These are phyloP conservation scores for Telmatherina bonti DNA, from an alignment of 2,797 vertebrate genomes.

Conservation along the genomic window DNA sequence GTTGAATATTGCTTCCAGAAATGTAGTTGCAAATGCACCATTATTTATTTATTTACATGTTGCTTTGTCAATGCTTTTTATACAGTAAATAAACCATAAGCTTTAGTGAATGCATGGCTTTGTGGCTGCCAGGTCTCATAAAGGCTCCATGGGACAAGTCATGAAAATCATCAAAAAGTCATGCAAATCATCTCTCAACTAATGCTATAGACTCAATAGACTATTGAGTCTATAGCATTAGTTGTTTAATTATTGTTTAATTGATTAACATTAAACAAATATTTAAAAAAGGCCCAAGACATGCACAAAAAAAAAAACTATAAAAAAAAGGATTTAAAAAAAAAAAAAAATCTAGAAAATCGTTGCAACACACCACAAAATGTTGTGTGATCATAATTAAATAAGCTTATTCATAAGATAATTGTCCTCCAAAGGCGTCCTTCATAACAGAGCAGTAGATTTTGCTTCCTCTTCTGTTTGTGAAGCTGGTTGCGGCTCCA, in stretches of 20 bases:
- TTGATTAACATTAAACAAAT: neutral
- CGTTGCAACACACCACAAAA: neutral
- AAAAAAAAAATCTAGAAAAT: neutral
- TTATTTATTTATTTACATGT: too few species aligned
- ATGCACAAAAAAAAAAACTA: neutral
- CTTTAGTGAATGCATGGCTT: too few species aligned
- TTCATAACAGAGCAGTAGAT: neutral
- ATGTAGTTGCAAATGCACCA: too few species aligned
- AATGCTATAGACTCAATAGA: neutral
- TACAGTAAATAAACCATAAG: too few species aligned
- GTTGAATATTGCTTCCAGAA: too few species aligned
- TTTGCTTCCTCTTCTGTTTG: neutral
- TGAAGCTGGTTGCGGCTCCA: neutral
- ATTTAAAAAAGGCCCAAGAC: neutral
- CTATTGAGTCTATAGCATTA: too few species aligned
- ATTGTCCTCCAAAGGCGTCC: neutral
- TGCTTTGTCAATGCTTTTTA: too few species aligned
- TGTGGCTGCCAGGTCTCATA: too few species aligned
- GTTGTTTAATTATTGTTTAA: too few species aligned
- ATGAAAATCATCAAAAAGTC: too few species aligned
- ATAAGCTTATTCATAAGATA: neutral
- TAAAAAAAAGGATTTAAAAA: neutral
- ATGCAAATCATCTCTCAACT: neutral
- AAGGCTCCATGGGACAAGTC: too few species aligned
- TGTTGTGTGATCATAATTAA: neutral